Evolutionary conservation across 2,797 vertebrate species (phyloP).

Genomic region (Myotis planiceps): DNA sequence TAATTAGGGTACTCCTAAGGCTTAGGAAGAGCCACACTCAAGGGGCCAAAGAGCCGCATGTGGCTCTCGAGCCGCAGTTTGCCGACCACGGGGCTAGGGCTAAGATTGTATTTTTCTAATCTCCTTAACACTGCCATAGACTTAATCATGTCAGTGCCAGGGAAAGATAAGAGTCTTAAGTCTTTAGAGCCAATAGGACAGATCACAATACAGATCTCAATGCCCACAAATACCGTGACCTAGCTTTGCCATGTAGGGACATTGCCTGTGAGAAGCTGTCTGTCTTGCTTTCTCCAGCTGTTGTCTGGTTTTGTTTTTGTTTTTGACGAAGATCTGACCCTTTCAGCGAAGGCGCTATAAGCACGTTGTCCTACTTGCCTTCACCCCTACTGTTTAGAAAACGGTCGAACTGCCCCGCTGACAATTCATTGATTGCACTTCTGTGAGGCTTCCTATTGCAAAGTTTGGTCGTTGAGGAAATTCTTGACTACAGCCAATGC

Average conservation of each 20-base stretch:
- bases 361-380: not conserved
- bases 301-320: not conserved
- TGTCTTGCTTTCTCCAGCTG: not conserved
- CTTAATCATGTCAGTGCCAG: not conserved
- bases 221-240: not conserved
- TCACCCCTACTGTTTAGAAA: not conserved
- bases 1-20: too few relatives aligned
- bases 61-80: too few relatives aligned
- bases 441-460: not conserved
- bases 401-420: too few relatives aligned
- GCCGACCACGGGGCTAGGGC: too few relatives aligned
- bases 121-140: not conserved
- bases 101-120: not conserved
- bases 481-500: not conserved
- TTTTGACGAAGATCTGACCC: not conserved
- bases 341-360: not conserved
- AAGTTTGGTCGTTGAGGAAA: not conserved
- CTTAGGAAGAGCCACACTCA: too few relatives aligned
- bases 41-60: too few relatives aligned
- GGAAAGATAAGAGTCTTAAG: not conserved
- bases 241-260: not conserved
- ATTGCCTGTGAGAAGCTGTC: not conserved
- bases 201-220: not conserved
- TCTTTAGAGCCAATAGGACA: not conserved
- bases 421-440: not conserved